Evolutionary conservation across 2,888 invertebrate species (phyloP).

Genomic region (Chydorus sphaericus): DNA sequence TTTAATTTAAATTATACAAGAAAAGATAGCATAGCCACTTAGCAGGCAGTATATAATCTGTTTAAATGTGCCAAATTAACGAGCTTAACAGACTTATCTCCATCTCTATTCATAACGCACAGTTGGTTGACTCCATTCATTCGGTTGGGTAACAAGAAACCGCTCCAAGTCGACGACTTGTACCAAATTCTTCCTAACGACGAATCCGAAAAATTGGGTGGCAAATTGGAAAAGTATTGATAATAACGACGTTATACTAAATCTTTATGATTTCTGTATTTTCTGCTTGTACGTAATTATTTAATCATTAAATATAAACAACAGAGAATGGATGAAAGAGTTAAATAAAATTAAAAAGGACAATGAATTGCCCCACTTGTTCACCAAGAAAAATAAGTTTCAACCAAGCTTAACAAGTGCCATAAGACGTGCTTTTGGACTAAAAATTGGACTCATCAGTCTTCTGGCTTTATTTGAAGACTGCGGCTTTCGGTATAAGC

Average conservation of each 20-base stretch:
- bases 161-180: constrained; percentile 22
- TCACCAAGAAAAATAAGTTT: not conserved
- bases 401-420: not conserved
- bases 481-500: not conserved
- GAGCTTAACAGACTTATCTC: too few species aligned
- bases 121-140: constrained; percentile 24
- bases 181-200: constrained; percentile 22
- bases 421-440: not conserved
- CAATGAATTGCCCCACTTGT: not conserved
- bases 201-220: constrained; percentile 21
- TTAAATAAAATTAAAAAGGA: too few species aligned
- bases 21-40: too few species aligned
- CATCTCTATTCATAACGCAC: constrained; percentile 33
- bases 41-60: too few species aligned
- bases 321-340: too few species aligned
- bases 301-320: too few species aligned
- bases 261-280: too few species aligned
- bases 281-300: too few species aligned
- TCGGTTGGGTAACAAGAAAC: constrained; percentile 22
- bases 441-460: not conserved
- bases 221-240: constrained; percentile 23
- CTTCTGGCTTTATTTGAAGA: not conserved
- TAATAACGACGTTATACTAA: too few species aligned
- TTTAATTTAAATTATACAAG: not conserved
- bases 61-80: too few species aligned